These are phyloP conservation scores for Benitochromis conjunctus DNA, from an alignment of 2,113 vertebrate species.

Conservation along the genomic window DNA sequence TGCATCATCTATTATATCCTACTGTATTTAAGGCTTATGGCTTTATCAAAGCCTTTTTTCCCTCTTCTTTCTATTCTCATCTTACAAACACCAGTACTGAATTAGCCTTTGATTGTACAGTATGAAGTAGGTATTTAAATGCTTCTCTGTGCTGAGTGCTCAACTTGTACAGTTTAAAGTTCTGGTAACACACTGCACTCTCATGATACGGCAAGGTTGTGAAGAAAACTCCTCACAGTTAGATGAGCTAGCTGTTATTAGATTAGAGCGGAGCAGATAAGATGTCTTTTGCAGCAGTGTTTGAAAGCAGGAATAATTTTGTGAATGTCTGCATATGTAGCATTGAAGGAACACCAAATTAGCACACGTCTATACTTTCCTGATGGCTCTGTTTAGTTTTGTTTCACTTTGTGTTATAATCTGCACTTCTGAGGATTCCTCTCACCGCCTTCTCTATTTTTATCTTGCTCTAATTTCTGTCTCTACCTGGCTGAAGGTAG, in stretches of 20 bases:
- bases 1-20: slow-evolving; percentile 9
- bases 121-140: not conserved
- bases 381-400: not conserved
- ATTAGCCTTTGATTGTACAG: not conserved
- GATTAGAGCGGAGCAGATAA: not conserved
- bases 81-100: not conserved
- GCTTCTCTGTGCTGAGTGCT: not conserved
- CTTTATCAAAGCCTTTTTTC: not conserved
- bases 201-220: not conserved
- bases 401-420: not conserved
- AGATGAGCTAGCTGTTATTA: not conserved
- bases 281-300: not conserved
- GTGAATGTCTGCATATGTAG: not conserved
- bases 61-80: not conserved
- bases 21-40: slow-evolving; percentile 18
- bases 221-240: not conserved
- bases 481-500: slow-evolving; percentile 5
- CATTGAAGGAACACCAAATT: not conserved
- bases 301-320: not conserved
- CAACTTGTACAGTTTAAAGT: not conserved
- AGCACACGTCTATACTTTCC: not conserved
- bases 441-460: not conserved
- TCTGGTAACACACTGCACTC: not conserved
- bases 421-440: not conserved
- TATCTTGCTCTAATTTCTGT: slow-evolving; percentile 32